Base-by-base conservation (phyloP, 2,888 invertebrate genomes). In the Stenoptilia bipunctidactyla region DNA sequence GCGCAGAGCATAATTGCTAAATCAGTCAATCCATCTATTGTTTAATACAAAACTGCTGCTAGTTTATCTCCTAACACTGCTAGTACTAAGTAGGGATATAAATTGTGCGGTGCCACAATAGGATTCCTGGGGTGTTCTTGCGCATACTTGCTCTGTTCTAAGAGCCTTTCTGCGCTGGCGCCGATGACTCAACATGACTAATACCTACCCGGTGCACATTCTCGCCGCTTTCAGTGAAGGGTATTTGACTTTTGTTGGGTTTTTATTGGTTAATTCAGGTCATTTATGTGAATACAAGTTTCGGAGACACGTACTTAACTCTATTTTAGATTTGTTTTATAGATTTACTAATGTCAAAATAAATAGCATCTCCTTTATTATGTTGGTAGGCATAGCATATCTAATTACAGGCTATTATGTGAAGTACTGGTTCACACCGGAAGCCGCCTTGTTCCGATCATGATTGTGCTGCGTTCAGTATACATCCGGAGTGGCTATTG, bases 401-500 rank as follows among this genome's bases (percentile, higher is more conserved):
- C 30, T 30, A 30, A 30, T 30, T 30, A 30, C 30, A 30, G 9
- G 4, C 12, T 30, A 30, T 30, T 30, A 30, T 30, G n/a, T 30
- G 30, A n/a, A 12, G 30, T 35, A 37, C 33, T 20, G 34, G 37
- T 15, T 55, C 48, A 40, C 55, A 58, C 52, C 70, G 76, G 69
- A 75, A 68, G 66, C 62, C 52, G 56, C 54, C 61, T 60, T 62
- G 61, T 68, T 66, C 63, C 61, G 64, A 63, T 64, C 58, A 65
- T 67, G 58, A 56, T 55, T 50, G 48, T 48, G 9, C 10, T 30
- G 27, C 34, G 46, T 50, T 52, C 56, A 57, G 55, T n/a, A n/a
- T n/a, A n/a, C n/a, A n/a, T 58, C 73, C 70, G 66, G 77, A 74
- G 77, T 74, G 50, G 61, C 60, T 54, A 65, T 76, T 75, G 66